phyloP scores from a whole-genome alignment of 1,140 invertebrate genomes.

The Hypsibius dujardini region DNA sequence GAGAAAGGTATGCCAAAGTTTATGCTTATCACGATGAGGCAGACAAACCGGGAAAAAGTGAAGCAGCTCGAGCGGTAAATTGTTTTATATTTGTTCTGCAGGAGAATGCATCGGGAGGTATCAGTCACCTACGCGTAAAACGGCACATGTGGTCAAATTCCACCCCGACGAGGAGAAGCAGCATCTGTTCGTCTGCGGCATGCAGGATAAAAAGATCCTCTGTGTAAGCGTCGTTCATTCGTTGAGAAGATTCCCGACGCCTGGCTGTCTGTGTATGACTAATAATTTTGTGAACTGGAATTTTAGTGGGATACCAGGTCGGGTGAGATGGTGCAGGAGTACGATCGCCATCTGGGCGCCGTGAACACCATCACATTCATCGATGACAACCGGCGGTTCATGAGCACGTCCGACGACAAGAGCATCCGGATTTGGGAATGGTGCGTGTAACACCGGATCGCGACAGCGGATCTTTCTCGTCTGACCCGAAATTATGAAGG shows the following conservation, averaged over 20 bases:
- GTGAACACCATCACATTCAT: conserved; percentile 98
- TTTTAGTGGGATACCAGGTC: conserved; percentile 77
- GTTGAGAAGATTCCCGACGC: conserved; percentile 94
- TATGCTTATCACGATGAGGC: no score
- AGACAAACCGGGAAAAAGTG: no score
- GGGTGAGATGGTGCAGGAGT: conserved; percentile 92
- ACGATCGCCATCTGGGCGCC: conserved; percentile 92
- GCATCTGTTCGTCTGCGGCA: conserved; percentile 90
- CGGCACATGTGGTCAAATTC: conserved; percentile 93
- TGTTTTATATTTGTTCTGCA: not conserved
- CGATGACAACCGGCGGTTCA: conserved; percentile 90
- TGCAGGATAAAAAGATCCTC: conserved; percentile 96
- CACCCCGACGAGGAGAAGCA: conserved; percentile 93
- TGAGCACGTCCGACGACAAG: conserved; percentile 97
- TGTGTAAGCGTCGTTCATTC: conserved; percentile 92
- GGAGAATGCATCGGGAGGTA: conserved; percentile 77
- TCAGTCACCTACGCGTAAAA: conserved; percentile 60
- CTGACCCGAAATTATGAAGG: conserved; percentile 18
- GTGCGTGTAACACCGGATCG: conserved; percentile 35
- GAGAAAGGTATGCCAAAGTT: conserved; percentile 48
- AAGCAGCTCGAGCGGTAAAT: no score
- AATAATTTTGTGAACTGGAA: conserved; percentile 21
- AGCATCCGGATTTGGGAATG: conserved; percentile 98
- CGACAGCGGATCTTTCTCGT: not conserved
- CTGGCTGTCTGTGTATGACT: conserved; percentile 65